phyloP scores from a whole-genome alignment of 2,797 vertebrate genomes.

The Acanthurus lineatus region DNA sequence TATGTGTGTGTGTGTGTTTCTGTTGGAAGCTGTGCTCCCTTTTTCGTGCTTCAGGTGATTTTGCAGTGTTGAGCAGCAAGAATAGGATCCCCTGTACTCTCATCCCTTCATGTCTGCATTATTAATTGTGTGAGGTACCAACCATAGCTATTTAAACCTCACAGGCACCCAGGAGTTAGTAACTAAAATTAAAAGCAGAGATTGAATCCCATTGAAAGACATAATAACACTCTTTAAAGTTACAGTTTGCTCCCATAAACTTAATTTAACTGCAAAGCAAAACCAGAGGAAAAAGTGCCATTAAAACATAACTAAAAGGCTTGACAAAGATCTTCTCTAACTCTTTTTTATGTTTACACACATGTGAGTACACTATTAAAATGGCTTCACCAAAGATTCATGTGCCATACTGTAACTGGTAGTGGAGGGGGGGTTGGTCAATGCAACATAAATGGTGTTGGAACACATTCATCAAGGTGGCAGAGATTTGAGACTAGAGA shows the following conservation, averaged over 20 bases:
- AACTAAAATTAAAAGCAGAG: slow-evolving; percentile 76
- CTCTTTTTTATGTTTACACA: neutral
- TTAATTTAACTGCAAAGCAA: slow-evolving; percentile 49
- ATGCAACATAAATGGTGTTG: slow-evolving; percentile 65
- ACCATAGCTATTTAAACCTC: slow-evolving; percentile 71
- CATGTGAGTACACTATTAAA: slow-evolving; percentile 20
- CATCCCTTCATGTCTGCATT: slow-evolving; percentile 76
- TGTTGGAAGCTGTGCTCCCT: slow-evolving; percentile 25
- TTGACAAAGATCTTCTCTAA: slow-evolving; percentile 3
- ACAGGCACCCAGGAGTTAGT: slow-evolving; percentile 63
- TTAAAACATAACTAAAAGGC: neutral
- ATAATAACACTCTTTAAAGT: slow-evolving; percentile 72
- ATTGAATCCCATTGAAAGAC: slow-evolving; percentile 72
- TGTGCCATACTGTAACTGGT: slow-evolving; percentile 34
- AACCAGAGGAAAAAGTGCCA: slow-evolving; percentile 1
- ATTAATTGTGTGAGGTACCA: slow-evolving; percentile 79
- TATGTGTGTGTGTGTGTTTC: slow-evolving; percentile 26
- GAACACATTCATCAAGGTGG: slow-evolving; percentile 81
- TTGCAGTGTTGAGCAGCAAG: slow-evolving; percentile 53
- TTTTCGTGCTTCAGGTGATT: slow-evolving; percentile 72
- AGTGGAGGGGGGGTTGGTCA: slow-evolving; percentile 56
- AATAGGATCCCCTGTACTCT: slow-evolving; percentile 71
- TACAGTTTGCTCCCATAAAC: slow-evolving; percentile 64
- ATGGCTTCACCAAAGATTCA: slow-evolving; percentile 60
- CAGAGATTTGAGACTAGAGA: slow-evolving; percentile 76